Evolutionary conservation across 2,113 vertebrate genomes (phyloP).

Genomic region (Mormyrus lacerda): DNA sequence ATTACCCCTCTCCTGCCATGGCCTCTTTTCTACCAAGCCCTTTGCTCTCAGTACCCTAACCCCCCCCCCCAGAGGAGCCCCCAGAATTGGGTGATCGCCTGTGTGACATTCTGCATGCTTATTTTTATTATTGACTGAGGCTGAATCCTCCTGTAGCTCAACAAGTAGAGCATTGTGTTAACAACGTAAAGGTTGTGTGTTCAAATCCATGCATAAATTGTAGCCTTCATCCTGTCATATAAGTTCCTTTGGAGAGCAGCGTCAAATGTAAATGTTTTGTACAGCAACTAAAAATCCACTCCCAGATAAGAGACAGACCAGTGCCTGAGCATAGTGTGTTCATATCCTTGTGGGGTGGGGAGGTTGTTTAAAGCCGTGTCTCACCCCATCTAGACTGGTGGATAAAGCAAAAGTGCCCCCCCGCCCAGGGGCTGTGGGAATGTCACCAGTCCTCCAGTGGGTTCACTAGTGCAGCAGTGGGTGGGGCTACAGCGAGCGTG

Average conservation of each 20-base stretch:
- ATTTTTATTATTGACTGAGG: neutral
- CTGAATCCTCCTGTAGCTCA: neutral
- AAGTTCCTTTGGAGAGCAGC: neutral
- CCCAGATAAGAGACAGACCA: neutral
- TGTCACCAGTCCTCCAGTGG: neutral
- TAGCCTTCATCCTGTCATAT: neutral
- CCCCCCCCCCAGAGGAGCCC: neutral
- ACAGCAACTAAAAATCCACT: neutral
- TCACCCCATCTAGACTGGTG: neutral
- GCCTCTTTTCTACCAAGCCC: neutral
- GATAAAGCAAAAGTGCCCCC: neutral
- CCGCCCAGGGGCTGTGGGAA: neutral
- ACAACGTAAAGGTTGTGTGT: neutral
- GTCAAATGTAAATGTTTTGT: too few relatives aligned
- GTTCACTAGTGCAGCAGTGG: neutral
- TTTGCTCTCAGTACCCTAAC: neutral
- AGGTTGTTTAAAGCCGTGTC: neutral
- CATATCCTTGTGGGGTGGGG: neutral
- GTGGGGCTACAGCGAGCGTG: neutral
- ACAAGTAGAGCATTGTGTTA: neutral
- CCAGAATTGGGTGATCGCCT: neutral
- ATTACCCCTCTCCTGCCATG: neutral
- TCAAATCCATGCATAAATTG: neutral
- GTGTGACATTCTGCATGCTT: neutral
- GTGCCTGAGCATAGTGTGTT: neutral